Evolutionary conservation across 2,797 vertebrate genomes (phyloP).

Genomic region (Hippoglossus hippoglossus): DNA sequence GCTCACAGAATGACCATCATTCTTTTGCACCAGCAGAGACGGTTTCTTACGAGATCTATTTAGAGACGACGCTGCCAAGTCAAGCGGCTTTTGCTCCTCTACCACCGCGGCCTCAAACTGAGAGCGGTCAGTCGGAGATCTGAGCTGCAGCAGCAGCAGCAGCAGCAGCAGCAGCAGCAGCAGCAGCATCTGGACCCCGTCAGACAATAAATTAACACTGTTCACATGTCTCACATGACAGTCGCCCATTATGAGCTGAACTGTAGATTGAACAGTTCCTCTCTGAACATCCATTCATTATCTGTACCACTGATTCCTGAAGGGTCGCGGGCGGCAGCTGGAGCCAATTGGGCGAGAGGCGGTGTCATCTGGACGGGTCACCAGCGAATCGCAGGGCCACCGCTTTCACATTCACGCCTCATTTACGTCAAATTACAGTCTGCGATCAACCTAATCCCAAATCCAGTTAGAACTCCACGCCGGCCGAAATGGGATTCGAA

Average conservation of each 20-base stretch:
- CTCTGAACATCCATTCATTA: neutral
- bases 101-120: neutral
- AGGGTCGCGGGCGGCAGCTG: too few relatives aligned
- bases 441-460: too few relatives aligned
- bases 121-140: slow-evolving; percentile 25
- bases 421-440: too few relatives aligned
- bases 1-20: slow-evolving; percentile 37
- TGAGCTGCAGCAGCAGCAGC: neutral
- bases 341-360: too few relatives aligned
- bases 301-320: too few relatives aligned
- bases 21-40: slow-evolving; percentile 24
- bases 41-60: slow-evolving; percentile 35
- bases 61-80: slow-evolving; percentile 35
- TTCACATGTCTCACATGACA: slow-evolving; percentile 11
- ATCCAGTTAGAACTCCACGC: too few relatives aligned
- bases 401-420: too few relatives aligned
- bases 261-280: neutral
- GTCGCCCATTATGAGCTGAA: neutral
- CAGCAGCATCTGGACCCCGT: slow-evolving; percentile 17
- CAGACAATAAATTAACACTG: neutral
- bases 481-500: too few relatives aligned
- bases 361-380: too few relatives aligned
- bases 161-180: neutral
- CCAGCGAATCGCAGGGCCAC: neutral
- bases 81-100: slow-evolving; percentile 32